Evolutionary conservation across 1,140 invertebrate genomes (phyloP).

Genomic region (Ceratosolen fusciceps): DNA sequence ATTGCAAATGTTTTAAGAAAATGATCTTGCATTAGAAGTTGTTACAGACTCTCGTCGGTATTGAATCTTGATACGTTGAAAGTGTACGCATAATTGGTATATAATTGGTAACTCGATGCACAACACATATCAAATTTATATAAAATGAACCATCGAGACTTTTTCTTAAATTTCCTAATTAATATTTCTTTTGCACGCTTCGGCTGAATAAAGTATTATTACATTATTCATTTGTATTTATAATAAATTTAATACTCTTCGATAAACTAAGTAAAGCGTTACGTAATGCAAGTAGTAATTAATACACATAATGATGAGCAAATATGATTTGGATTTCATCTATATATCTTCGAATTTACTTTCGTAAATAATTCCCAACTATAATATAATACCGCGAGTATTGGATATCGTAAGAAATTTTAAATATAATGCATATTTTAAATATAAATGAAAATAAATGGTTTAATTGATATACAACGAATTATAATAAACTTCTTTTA

Average conservation of each 20-base stretch:
- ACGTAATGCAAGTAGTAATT: neutral
- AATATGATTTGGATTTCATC: neutral
- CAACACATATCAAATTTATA: constrained; percentile 51
- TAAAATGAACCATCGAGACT: neutral
- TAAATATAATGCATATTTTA: neutral
- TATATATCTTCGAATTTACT: neutral
- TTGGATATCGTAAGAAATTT: neutral
- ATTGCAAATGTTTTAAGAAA: neutral
- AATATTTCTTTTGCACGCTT: no score
- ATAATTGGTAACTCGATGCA: constrained; percentile 54
- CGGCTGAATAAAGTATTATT: no score
- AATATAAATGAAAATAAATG: no score
- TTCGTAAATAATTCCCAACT: no score
- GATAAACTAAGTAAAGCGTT: neutral
- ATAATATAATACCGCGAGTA: neutral
- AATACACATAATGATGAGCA: neutral
- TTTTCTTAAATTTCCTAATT: neutral
- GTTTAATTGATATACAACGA: no score
- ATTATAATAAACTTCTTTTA: no score
- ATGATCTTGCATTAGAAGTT: neutral
- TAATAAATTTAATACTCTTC: neutral
- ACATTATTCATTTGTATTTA: no score
- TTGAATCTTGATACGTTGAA: constrained; percentile 39
- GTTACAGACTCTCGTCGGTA: constrained; percentile 1
- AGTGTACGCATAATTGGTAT: constrained; percentile 50